Evolutionary conservation across 2,797 vertebrate genomes (phyloP).

Genomic region (Numenius phaeopus): DNA sequence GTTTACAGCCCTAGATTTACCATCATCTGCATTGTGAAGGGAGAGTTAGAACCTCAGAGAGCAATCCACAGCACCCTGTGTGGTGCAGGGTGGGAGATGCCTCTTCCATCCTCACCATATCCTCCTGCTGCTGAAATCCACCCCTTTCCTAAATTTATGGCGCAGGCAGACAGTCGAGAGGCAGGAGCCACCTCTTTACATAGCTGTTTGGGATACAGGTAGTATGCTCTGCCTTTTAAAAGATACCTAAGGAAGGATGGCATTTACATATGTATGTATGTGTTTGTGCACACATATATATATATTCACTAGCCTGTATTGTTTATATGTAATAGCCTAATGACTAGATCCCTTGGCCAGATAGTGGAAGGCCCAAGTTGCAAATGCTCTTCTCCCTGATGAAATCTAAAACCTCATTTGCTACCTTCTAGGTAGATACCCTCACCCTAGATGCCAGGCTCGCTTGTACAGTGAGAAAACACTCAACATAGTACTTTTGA

Average conservation of each 20-base stretch:
- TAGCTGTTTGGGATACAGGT: not conserved
- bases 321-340: not conserved
- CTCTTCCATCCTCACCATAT: not conserved
- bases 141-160: not conserved
- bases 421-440: not conserved
- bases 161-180: not conserved
- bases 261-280: not conserved
- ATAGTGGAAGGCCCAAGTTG: not conserved
- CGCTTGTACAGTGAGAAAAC: not conserved
- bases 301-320: not conserved
- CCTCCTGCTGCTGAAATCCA: not conserved
- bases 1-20: not conserved
- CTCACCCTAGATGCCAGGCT: not conserved
- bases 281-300: not conserved
- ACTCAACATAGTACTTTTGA: not conserved
- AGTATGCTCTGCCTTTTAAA: not conserved
- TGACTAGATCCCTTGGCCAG: not conserved
- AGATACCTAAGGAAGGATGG: not conserved
- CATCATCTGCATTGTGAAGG: not conserved
- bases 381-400: not conserved
- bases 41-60: not conserved
- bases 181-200: not conserved
- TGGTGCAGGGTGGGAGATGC: not conserved
- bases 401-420: not conserved
- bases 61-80: too few relatives aligned